A percentile compares a stretch with the other conserved stretches of the same genome.
Conservation (phyloP, 2,888 invertebrate species). For the Machimus rusticus region DNA sequence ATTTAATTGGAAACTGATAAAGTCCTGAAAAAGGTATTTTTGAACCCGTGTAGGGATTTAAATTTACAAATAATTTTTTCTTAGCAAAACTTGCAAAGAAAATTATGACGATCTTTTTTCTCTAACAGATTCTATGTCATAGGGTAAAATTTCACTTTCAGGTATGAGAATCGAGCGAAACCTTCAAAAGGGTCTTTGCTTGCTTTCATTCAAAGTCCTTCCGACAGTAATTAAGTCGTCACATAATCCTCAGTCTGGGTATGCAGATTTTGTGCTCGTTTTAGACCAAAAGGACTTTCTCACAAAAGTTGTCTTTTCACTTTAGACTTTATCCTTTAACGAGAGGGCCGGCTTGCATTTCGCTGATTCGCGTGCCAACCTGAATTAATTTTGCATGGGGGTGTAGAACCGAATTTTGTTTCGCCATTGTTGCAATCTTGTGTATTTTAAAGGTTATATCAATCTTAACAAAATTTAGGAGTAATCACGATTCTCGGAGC, state of each 20-base stretch:
- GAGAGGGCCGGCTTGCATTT: background rate
- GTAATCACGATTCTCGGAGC: too few species aligned
- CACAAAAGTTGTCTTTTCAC: background rate
- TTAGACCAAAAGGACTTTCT: background rate
- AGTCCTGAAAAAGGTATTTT: background rate
- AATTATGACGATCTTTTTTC: background rate
- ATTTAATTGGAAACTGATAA: background rate
- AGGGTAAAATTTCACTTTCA: background rate
- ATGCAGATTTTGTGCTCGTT: background rate
- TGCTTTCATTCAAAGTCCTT: background rate
- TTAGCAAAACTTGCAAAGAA: background rate
- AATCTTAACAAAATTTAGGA: too few species aligned
- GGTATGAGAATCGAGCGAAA: background rate
- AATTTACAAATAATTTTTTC: background rate
- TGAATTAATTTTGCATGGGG: background rate
- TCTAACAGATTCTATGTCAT: background rate
- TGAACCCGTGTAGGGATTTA: background rate
- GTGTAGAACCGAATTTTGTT: background rate
- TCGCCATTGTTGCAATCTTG: background rate
- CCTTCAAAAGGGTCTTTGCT: background rate
- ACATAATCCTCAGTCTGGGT: background rate
- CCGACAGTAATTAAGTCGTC: background rate
- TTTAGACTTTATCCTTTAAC: background rate
- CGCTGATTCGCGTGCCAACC: background rate
- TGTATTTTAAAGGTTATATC: background rate